phyloP scores from a whole-genome alignment of 2,888 invertebrate species.

The Campoplex capitator region DNA sequence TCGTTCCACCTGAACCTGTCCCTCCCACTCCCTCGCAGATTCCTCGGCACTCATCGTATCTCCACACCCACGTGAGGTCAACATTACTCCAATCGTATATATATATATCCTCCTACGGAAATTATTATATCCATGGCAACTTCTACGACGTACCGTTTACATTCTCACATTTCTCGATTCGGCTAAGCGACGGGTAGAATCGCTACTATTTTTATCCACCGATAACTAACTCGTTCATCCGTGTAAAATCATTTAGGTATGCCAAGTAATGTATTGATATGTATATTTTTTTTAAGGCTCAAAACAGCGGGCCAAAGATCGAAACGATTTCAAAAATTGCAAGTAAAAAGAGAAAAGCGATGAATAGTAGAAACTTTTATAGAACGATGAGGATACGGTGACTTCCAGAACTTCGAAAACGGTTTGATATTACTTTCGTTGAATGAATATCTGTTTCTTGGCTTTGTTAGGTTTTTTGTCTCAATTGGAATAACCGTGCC shows the following conservation, averaged over 20 bases:
- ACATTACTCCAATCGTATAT: slow-evolving; percentile 16
- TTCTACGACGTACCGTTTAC: background rate
- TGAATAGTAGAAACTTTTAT: background rate
- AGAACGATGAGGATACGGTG: background rate
- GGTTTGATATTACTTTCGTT: no score
- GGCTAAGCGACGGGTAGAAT: slow-evolving; percentile 2
- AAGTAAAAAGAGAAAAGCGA: background rate
- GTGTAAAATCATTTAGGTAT: no score
- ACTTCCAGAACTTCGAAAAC: background rate
- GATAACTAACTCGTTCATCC: background rate
- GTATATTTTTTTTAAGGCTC: no score
- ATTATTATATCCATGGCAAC: background rate
- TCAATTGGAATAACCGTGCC: slow-evolving; percentile 41
- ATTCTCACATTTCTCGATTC: slow-evolving; percentile 17
- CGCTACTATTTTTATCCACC: slow-evolving; percentile 10
- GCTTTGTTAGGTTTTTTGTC: slow-evolving; percentile 19
- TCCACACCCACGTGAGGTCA: slow-evolving; percentile 62
- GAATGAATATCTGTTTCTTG: background rate
- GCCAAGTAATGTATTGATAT: no score
- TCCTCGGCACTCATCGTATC: slow-evolving; percentile 29
- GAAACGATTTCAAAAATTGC: background rate
- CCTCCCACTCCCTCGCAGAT: slow-evolving; percentile 27
- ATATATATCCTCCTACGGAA: background rate
- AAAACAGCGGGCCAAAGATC: background rate
- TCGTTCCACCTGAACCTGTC: slow-evolving; percentile 63